Base-by-base conservation (phyloP, 2,797 vertebrate genomes). In the Rhinoraja longicauda region DNA sequence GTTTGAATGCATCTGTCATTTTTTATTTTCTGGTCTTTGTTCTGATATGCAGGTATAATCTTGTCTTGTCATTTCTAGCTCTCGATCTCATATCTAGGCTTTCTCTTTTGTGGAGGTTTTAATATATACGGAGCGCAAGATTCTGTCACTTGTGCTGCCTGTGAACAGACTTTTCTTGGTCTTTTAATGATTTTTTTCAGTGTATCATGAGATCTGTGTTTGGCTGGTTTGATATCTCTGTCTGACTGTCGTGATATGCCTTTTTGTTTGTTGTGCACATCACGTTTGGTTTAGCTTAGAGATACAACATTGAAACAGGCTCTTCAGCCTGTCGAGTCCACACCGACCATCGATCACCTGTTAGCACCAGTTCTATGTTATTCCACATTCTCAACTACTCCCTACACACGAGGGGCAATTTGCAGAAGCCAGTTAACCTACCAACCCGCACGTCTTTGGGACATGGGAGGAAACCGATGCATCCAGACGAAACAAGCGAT, bases 141-240 rank as follows among this genome's bases (percentile, higher is more conserved):
- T 64, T 88, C 84, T 88, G 84, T 64, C n/a, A 36, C 9, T 88
- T 88, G 59, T 88, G n/a, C 19, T 64, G 84, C n/a, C 79, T 64
- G 59, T 17, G n/a, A 64, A 64, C 59, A 64, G 59, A 64, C 19
- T 15, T 32, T n/a, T 64, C 59, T 57, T 12, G 19, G 57, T 64
- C 59, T 88, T 64, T 73, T 32, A 82, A 88, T 88, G 84, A 88
- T 88, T 84, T 88, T 62, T 64, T 32, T 15, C n/a, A 64, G n/a
- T 64, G 59, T 88, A 88, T 36, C 84, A 64, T 32, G 13, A 88
- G 57, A 59, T 88, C 59, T n/a, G 32, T 64, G 5, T 32, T 88
- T 64, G 64, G 21, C 29, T 64, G 15, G 62, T n/a, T n/a, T 88
- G 15, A 64, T 88, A 32, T 36, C 84, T 88, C 57, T 9, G 13